These are phyloP conservation scores for Machaerirhynchus nigripectus DNA, from an alignment of 2,113 vertebrate genomes.

Conservation along the genomic window DNA sequence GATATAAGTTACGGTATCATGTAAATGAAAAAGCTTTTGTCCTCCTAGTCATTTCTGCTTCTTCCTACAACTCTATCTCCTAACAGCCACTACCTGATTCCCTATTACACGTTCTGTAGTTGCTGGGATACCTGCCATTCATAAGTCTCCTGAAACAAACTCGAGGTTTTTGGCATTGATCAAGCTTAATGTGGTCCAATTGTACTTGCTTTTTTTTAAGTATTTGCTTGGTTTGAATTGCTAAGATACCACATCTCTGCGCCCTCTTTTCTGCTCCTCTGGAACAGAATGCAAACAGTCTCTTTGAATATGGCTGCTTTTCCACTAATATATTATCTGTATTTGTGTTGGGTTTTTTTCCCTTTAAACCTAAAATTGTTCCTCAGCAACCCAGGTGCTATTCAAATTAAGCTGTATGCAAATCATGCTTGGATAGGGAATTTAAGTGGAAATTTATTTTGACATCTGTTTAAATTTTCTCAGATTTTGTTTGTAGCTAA, in stretches of 20 bases:
- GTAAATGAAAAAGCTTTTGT: slow-evolving; percentile 11
- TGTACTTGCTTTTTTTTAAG: not conserved
- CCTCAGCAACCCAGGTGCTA: not conserved
- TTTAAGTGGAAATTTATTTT: slow-evolving; percentile 38
- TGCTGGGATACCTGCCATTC: not conserved
- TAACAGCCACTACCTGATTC: not conserved
- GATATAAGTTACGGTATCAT: not conserved
- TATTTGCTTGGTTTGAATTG: not conserved
- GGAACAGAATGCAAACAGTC: not conserved
- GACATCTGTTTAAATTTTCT: slow-evolving; percentile 32
- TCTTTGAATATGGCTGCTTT: not conserved
- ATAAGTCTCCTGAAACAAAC: not conserved
- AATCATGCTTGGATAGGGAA: not conserved
- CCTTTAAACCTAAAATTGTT: not conserved
- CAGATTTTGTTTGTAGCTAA: not conserved
- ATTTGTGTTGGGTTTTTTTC: not conserved
- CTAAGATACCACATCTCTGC: not conserved
- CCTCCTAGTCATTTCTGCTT: not conserved
- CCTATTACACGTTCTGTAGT: not conserved
- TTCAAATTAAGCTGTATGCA: not conserved
- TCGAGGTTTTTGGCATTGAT: not conserved
- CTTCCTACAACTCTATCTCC: not conserved
- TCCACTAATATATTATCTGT: not conserved
- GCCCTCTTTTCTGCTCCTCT: not conserved
- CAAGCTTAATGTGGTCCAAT: not conserved